Conservation (phyloP, 2,888 invertebrate genomes). For the Caenorhabditis macrosperma region DNA sequence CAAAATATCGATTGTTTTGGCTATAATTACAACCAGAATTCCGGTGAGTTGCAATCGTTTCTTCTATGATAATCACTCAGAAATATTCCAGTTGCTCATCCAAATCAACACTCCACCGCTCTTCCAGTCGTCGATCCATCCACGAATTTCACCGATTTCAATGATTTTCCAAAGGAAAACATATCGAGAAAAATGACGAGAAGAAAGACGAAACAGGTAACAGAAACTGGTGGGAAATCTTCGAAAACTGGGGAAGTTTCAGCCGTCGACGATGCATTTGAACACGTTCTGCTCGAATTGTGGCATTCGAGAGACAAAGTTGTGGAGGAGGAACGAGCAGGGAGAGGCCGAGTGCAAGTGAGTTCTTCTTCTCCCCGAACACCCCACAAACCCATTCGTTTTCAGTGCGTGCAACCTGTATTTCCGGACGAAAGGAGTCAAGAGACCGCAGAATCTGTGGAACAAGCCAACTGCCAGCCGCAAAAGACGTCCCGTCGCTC, state of each 20-base stretch:
- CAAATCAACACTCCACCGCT: neutral
- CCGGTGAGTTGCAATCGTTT: too few species aligned
- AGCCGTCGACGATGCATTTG: slow-evolving; percentile 18
- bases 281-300: slow-evolving; percentile 34
- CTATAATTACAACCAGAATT: too few species aligned
- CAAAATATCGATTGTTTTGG: too few species aligned
- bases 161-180: neutral
- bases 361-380: neutral
- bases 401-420: slow-evolving; percentile 46
- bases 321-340: slow-evolving; percentile 34
- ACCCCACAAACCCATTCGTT: neutral
- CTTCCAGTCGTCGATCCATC: neutral
- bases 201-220: neutral
- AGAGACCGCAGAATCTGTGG: slow-evolving; percentile 20
- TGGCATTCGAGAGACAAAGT: slow-evolving; percentile 35
- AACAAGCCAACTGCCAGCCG: slow-evolving; percentile 29
- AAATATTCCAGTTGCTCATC: neutral
- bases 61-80: too few species aligned
- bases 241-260: neutral
- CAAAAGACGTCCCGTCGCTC: slow-evolving; percentile 25
- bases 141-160: neutral
- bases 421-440: slow-evolving; percentile 9
- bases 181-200: neutral
- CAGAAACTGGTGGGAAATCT: neutral
- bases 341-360: slow-evolving; percentile 48